Base-by-base conservation (phyloP, 2,888 invertebrate species). In the Pterostichus madidus region DNA sequence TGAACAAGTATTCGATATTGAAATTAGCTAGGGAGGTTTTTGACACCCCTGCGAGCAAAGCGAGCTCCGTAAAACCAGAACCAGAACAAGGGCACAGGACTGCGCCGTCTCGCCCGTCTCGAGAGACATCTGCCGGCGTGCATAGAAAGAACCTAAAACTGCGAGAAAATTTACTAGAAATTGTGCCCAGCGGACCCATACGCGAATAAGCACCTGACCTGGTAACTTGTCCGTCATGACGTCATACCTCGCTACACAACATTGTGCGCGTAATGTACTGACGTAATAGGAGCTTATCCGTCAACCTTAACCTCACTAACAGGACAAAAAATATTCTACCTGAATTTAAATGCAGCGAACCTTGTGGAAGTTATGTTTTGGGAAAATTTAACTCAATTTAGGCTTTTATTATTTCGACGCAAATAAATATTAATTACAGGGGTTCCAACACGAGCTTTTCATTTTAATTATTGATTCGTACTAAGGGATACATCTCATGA, bases 111-210 rank as follows among this genome's bases (percentile, higher is more conserved):
- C 64, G 64, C 32, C 49, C 39, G 81, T 75, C 75, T 81, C 81
- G 61, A 7, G 81, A 81, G 81, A 81, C 75, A 81, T 59, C 61
- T 75, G 81, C 81, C 75, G 49, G 75, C 75, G 81, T 81, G 81
- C 81, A 81, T 81, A 81, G 81, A 81, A 81, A 81, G 81, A 81
- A 75, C 75, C 81, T 59, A 81, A 81, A 81, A 81, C 81, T 81
- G 81, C 75, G 73, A 81, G 75, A 81, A 75, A 81, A 81, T 81
- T 81, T 75, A 75, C 81, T 81, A 81, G 81, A 81, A 81, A 81
- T 81, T 81, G 81, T 59, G 71, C 81, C 81, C 81, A 75, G 75
- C 39, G 81, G 81, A 75, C 81, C 75, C 59, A 81, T 81, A 81
- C 75, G 49, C 61, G 81, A 73, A 75, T 81, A 81, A 81, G 81